Evolutionary conservation across 2,888 invertebrate species (phyloP), one percentile per base, ranked within the genome.

Genomic region (Leuctra nigra): DNA sequence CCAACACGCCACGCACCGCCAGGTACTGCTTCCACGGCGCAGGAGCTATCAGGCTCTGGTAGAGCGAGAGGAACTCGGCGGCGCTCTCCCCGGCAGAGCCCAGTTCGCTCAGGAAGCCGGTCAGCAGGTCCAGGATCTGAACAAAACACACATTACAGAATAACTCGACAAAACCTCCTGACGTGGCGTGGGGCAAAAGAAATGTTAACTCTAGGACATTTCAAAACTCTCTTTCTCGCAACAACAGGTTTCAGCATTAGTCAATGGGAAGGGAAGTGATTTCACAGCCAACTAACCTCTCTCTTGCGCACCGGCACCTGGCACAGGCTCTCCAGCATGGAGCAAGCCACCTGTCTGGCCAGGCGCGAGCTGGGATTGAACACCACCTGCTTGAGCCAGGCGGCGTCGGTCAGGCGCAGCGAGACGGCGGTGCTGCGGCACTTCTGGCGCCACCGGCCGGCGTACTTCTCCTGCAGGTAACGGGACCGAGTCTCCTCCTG

Each of bases 1-100:
- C 80, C 53, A 96, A 77, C 0, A 95, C 89, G 1, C 94, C 93
- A 54, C 86, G 84, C 3, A 95, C 75, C 0, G 94, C 92, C 59
- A 97, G 76, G 74, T 94, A 96, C 68, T 93, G 92, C 65, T 93
- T 91, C 93, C 95, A 97, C 6, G 94, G 92, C 1, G 85, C 81
- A 64, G 90, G 87, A 20, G 86, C 82, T 2, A 95, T 88, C 48
- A 97, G 73, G 62, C 82, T 85, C 69, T 93, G 87, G 71, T 92
- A 96, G 0, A 97, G 77, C 14, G 84, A 80, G 58, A 97, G 76
- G 70, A 91, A 98, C 71, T 97, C 96, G 4, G 89, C 86, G 61
- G 94, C 91, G 54, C 90, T 90, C 72, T 97, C 96, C 0, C 96
- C 96, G 1, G 92, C 90, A 2, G 79, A 76, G 1, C 91, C 87